A percentile compares a stretch with the other conserved stretches of the same genome.
phyloP scores from a whole-genome alignment of 1,140 invertebrate species.

The Hyposmocoma kahamanoa region DNA sequence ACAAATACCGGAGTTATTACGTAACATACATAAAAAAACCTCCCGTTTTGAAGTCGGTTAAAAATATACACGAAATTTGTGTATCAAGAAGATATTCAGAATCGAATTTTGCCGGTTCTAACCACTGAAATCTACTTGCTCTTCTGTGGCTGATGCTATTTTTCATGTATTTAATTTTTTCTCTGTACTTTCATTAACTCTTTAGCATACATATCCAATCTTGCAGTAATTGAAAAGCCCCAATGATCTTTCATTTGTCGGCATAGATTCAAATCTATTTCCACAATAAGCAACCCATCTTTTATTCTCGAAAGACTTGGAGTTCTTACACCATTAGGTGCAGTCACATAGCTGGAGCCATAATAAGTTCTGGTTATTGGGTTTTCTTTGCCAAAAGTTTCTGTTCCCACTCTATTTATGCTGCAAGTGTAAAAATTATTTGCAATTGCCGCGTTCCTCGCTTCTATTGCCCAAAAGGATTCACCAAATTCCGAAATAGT shows the following conservation, averaged over 20 bases:
- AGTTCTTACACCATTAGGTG: slow-evolving; percentile 94
- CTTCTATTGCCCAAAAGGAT: slow-evolving; percentile 97
- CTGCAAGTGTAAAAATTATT: slow-evolving; percentile 95
- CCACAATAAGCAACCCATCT: slow-evolving; percentile 92
- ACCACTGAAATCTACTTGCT: too few relatives aligned
- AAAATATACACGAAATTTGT: too few relatives aligned
- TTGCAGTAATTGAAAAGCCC: slow-evolving; percentile 96
- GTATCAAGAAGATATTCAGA: too few relatives aligned
- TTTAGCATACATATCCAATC: slow-evolving; percentile 92
- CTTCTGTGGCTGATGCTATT: too few relatives aligned
- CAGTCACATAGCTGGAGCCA: slow-evolving; percentile 95
- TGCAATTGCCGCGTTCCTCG: slow-evolving; percentile 95
- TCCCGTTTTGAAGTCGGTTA: too few relatives aligned
- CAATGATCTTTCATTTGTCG: slow-evolving; percentile 95
- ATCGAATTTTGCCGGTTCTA: too few relatives aligned
- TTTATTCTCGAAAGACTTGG: slow-evolving; percentile 86
- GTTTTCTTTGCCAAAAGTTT: slow-evolving; percentile 80
- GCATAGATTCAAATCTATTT: slow-evolving; percentile 97
- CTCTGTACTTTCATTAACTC: slow-evolving; percentile 23
- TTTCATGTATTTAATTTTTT: too few relatives aligned
- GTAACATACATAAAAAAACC: too few relatives aligned
- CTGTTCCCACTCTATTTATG: slow-evolving; percentile 97
- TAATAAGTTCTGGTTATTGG: slow-evolving; percentile 96
- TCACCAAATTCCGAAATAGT: slow-evolving; percentile 90
- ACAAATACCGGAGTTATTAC: too few relatives aligned